Base-by-base conservation (phyloP, 2,888 invertebrate genomes). In the Cataglyphis cursor region DNA sequence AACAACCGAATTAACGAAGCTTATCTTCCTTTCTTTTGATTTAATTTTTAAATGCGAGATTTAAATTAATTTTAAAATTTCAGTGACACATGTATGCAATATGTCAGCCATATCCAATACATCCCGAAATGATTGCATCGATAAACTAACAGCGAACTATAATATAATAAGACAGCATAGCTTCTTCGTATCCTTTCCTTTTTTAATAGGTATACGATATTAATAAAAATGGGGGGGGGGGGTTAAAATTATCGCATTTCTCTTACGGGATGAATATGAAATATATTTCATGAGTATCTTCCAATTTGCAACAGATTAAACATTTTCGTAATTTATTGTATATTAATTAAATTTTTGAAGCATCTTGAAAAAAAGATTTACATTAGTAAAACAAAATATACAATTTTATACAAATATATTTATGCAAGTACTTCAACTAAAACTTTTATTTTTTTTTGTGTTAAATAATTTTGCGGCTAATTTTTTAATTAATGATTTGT, bases 11-110 rank as follows among this genome's bases (percentile, higher is more conserved):
- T 54, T 85, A 81, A 72, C 61, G 73, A 70, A 59, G 76, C 59
- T 62, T 73, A 48, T 70, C 41, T 85, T 84, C 76, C 84, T 88
- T 81, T 86, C 74, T 86, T 70, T 24, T 44, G 9, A 41, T 24
- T 21, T 59, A 2, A 78, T 18, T 44, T 70, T 59, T 24, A 70
- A 59, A 24, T 21, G 18, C 10, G 15, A 44, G 15, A 44, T 38
- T 38, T 38, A 41, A 57, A 57, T 68, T 70, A 12, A 70, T 54
- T 54, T 54, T 12, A n/a, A 59, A 5, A 51, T 59, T 59, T 75
- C 35, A 8, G 5, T 51, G 21, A 51, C 18, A 28, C 21, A 31
- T 38, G 18, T 28, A 28, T 18, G 48, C 51, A 4, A 28, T 5
- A 51, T 44, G 44, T 24, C 35, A 31, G 18, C 21, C 8, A 12